These are phyloP conservation scores for Lysandra coridon DNA, from an alignment of 2,888 invertebrate genomes.

Conservation along the genomic window DNA sequence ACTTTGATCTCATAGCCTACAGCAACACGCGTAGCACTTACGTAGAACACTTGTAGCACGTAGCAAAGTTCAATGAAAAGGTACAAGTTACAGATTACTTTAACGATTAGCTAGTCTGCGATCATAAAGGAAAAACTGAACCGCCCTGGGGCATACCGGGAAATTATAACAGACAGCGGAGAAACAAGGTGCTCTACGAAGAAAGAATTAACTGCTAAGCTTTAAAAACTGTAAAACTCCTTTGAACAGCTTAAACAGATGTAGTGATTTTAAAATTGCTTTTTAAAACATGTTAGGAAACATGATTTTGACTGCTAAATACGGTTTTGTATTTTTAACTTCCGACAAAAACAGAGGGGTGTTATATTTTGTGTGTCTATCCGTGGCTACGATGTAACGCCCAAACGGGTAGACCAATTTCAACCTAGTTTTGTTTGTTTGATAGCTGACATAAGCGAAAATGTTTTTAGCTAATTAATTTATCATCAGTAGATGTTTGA, in stretches of 20 bases:
- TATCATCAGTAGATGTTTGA: too few relatives aligned
- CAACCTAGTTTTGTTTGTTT: too few relatives aligned
- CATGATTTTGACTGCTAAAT: neutral
- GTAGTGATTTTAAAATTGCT: constrained; percentile 56
- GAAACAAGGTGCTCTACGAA: constrained; percentile 53
- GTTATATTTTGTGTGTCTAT: too few relatives aligned
- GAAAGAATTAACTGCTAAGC: constrained; percentile 65
- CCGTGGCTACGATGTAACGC: too few relatives aligned
- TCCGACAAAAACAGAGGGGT: too few relatives aligned
- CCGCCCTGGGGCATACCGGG: constrained; percentile 42
- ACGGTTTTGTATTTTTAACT: too few relatives aligned
- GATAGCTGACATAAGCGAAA: too few relatives aligned
- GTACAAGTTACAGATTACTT: constrained; percentile 20
- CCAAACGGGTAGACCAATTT: too few relatives aligned
- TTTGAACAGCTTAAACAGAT: constrained; percentile 64
- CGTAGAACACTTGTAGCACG: neutral
- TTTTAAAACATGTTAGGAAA: constrained; percentile 33
- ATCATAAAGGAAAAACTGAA: constrained; percentile 44
- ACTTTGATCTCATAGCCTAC: neutral
- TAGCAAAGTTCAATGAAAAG: constrained; percentile 9
- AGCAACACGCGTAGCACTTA: neutral
- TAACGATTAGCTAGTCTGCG: constrained; percentile 35
- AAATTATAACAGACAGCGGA: constrained; percentile 45
- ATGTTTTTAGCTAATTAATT: too few relatives aligned
- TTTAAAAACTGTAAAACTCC: constrained; percentile 62